phyloP scores from a whole-genome alignment of 1,140 invertebrate species.

The Nephotettix cincticeps region DNA sequence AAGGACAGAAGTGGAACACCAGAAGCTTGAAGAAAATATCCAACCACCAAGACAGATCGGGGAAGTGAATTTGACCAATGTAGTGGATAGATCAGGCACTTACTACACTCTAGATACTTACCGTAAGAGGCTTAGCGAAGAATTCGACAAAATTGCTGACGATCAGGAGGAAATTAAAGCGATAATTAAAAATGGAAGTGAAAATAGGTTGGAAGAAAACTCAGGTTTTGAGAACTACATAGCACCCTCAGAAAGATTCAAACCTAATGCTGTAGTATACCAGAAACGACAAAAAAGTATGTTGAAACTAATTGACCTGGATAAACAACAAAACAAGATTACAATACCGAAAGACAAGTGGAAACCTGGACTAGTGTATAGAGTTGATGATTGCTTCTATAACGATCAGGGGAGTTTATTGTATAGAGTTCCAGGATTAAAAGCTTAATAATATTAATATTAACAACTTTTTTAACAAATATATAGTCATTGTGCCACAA shows the following conservation, averaged over 20 bases:
- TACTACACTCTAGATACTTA: too few relatives aligned
- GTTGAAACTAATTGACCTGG: background rate
- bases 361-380: background rate
- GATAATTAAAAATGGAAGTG: too few relatives aligned
- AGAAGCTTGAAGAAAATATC: background rate
- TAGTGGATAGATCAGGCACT: too few relatives aligned
- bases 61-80: too few relatives aligned
- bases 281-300: background rate
- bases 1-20: background rate
- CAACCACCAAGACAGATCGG: too few relatives aligned
- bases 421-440: conserved; percentile 1
- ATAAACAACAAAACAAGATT: background rate
- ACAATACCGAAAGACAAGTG: background rate
- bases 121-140: too few relatives aligned
- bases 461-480: background rate
- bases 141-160: too few relatives aligned
- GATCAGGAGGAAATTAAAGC: too few relatives aligned
- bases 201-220: too few relatives aligned
- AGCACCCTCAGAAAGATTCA: background rate
- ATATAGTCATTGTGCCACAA: too few relatives aligned
- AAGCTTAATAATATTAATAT: background rate
- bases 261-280: background rate
- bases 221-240: background rate
- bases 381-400: background rate
- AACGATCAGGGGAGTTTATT: background rate